Conservation (phyloP, 2,113 vertebrate species). For the Crotalus viridis region DNA sequence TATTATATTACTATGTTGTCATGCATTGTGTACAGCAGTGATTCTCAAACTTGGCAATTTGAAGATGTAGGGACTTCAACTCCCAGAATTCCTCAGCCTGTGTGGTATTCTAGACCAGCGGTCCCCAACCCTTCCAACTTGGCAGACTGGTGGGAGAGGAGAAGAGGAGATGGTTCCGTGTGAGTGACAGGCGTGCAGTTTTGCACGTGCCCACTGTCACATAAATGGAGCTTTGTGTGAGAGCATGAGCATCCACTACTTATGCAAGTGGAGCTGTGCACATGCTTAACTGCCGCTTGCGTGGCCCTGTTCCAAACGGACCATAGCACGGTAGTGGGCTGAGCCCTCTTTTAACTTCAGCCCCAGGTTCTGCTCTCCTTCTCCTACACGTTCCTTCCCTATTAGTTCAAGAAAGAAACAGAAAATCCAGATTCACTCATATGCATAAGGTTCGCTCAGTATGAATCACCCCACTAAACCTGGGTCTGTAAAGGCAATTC, state of each 20-base stretch:
- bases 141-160: background rate
- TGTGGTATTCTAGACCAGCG: background rate
- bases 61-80: background rate
- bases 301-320: fast-evolving
- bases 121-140: background rate
- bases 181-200: background rate
- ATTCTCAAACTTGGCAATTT: background rate
- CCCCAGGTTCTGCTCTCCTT: background rate
- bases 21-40: background rate
- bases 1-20: background rate
- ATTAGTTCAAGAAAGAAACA: background rate
- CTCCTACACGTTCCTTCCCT: background rate
- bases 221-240: background rate
- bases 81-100: background rate
- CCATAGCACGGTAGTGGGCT: fast-evolving
- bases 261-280: background rate
- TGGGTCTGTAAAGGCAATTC: background rate
- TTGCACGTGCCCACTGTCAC: background rate
- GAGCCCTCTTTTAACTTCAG: background rate
- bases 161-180: background rate
- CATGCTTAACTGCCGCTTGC: background rate
- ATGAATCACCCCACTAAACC: background rate
- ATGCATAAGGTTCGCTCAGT: background rate
- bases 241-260: background rate
- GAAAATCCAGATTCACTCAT: background rate